Conservation (phyloP, 92 coral and sea anemone species). For the Actinernus sp. region DNA sequence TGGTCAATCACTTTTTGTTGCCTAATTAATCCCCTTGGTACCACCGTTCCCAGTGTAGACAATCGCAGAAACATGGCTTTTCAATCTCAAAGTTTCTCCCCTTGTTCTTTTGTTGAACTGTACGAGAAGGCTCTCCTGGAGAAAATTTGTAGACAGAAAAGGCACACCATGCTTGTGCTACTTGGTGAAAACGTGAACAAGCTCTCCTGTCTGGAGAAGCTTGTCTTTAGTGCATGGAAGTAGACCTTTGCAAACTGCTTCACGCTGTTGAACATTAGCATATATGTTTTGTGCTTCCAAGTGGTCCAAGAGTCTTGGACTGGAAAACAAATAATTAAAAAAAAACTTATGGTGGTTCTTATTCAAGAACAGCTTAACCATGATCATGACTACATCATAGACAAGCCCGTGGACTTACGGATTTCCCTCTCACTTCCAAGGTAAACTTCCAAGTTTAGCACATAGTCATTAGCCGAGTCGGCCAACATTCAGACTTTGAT, state of each 20-base stretch:
- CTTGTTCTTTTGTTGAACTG: no score
- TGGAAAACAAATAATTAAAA: conserved; percentile 40
- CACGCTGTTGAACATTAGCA: conserved; percentile 54
- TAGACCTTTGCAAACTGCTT: conserved; percentile 21
- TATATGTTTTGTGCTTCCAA: conserved; percentile 27
- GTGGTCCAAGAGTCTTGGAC: conserved; percentile 20
- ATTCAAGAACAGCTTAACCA: no score
- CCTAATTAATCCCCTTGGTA: no score
- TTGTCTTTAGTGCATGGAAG: conserved; percentile 29
- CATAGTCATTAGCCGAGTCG: conserved; percentile 25
- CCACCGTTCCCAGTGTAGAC: conserved; percentile 42
- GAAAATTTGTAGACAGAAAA: conserved; percentile 28
- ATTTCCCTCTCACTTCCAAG: conserved; percentile 32
- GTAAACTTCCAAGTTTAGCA: no score
- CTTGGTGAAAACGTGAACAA: conserved; percentile 16
- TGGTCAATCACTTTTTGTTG: no score
- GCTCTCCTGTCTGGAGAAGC: conserved; percentile 29
- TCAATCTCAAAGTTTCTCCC: no score
- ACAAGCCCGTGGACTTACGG: conserved; percentile 31
- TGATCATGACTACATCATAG: no score
- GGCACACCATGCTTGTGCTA: no score
- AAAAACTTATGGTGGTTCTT: conserved; percentile 34
- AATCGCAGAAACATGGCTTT: conserved; percentile 21
- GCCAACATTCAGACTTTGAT: no score
- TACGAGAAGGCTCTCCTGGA: no score